Conservation (phyloP, 2,113 vertebrate species). For the Mixornis gularis region DNA sequence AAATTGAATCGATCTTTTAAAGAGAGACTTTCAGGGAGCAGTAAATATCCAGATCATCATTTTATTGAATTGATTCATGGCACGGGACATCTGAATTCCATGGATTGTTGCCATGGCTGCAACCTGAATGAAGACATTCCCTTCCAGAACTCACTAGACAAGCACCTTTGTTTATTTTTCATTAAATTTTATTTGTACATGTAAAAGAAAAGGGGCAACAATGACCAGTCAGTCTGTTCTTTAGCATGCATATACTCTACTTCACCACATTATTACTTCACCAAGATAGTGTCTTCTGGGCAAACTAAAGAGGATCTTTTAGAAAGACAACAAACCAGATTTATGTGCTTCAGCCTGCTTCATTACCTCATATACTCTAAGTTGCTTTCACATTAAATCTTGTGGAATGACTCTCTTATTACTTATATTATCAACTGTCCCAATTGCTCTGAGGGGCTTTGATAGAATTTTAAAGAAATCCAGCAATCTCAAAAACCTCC, state of each 20-base stretch:
- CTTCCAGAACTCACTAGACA: neutral
- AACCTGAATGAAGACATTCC: neutral
- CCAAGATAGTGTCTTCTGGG: neutral
- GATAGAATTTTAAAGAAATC: constrained; percentile 31
- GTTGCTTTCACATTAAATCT: neutral
- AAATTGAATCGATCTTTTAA: neutral
- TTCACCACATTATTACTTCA: neutral
- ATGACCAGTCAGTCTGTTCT: neutral
- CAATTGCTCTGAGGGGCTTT: neutral
- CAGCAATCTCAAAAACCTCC: neutral
- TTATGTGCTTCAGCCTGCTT: neutral
- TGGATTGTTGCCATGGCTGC: neutral
- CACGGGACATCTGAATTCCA: neutral
- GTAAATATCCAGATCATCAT: neutral
- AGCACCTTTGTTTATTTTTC: neutral
- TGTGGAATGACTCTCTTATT: neutral
- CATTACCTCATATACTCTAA: neutral
- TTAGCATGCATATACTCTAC: neutral
- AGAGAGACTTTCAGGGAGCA: neutral
- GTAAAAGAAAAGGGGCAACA: neutral
- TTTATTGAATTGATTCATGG: neutral
- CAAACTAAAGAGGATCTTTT: neutral
- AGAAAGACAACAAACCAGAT: neutral
- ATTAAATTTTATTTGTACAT: neutral
- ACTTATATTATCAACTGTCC: neutral